Conservation (phyloP, 1,140 invertebrate species). For the Cepaea nemoralis region DNA sequence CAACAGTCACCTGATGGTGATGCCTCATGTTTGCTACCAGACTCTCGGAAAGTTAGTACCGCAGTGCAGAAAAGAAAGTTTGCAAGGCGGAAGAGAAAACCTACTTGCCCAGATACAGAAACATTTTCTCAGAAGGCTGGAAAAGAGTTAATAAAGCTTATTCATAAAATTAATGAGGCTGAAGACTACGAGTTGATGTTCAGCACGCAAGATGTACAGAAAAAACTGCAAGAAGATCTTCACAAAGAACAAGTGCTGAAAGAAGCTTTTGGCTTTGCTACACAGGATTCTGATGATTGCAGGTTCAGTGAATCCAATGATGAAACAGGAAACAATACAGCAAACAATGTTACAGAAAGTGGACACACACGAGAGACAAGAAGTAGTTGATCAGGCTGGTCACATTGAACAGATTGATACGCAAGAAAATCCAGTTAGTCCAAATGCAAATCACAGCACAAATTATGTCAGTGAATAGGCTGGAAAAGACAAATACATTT, state of each 20-base stretch:
- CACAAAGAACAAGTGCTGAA: background rate
- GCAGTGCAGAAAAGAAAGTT: conserved; percentile 15
- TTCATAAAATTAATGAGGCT: conserved; percentile 54
- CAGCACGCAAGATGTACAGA: conserved; percentile 56
- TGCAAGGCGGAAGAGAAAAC: background rate
- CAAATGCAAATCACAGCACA: no score
- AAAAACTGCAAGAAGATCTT: conserved; percentile 36
- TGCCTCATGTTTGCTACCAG: background rate
- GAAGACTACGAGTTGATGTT: conserved; percentile 62
- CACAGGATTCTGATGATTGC: background rate
- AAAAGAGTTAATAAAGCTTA: conserved; percentile 45
- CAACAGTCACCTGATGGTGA: background rate
- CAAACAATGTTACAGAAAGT: background rate
- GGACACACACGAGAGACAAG: no score
- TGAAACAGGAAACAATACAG: background rate
- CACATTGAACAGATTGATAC: no score
- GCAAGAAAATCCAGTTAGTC: no score
- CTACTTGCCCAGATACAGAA: conserved; percentile 22
- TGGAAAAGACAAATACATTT: no score
- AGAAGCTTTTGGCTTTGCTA: background rate
- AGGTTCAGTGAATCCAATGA: background rate
- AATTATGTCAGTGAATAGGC: no score
- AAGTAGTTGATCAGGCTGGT: background rate
- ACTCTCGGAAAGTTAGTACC: background rate
- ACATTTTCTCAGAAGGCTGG: conserved; percentile 23